These are phyloP conservation scores for Discoglossus pictus DNA, from an alignment of 2,797 vertebrate species.

Conservation along the genomic window DNA sequence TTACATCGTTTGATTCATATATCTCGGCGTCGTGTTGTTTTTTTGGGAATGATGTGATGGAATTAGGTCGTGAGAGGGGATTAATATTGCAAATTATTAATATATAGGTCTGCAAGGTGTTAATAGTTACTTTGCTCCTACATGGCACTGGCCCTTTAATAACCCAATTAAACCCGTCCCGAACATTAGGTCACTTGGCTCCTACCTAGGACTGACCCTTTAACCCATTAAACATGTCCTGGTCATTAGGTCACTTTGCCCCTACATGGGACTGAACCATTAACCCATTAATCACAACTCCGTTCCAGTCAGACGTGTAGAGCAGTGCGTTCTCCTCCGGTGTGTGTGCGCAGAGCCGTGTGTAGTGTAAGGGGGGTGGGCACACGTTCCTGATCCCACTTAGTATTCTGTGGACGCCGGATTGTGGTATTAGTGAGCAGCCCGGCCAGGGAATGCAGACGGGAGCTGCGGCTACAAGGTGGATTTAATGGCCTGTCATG, in stretches of 20 bases:
- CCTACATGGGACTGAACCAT: not conserved
- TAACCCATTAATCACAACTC: not conserved
- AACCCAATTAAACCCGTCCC: constrained; percentile 3
- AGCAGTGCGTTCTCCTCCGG: not conserved
- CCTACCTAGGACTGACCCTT: not conserved
- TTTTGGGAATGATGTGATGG: too few relatives aligned
- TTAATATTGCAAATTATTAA: too few relatives aligned
- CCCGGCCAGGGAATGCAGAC: constrained; percentile 22
- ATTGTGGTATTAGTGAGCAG: constrained; percentile 43
- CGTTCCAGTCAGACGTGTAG: not conserved
- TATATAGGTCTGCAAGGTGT: not conserved
- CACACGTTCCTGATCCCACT: constrained; percentile 43
- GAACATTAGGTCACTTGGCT: not conserved
- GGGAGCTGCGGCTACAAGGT: constrained; percentile 25
- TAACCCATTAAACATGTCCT: constrained; percentile 11
- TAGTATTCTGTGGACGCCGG: constrained; percentile 46
- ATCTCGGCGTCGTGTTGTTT: too few relatives aligned
- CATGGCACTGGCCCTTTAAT: not conserved
- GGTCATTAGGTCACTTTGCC: not conserved
- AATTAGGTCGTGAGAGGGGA: too few relatives aligned
- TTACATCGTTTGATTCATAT: too few relatives aligned
- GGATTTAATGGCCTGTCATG: constrained; percentile 2
- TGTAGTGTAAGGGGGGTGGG: constrained; percentile 29
- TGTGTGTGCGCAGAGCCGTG: constrained; percentile 1
- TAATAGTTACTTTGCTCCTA: not conserved